phyloP scores from a whole-genome alignment of 2,888 invertebrate species.

The Andrena marginata region DNA sequence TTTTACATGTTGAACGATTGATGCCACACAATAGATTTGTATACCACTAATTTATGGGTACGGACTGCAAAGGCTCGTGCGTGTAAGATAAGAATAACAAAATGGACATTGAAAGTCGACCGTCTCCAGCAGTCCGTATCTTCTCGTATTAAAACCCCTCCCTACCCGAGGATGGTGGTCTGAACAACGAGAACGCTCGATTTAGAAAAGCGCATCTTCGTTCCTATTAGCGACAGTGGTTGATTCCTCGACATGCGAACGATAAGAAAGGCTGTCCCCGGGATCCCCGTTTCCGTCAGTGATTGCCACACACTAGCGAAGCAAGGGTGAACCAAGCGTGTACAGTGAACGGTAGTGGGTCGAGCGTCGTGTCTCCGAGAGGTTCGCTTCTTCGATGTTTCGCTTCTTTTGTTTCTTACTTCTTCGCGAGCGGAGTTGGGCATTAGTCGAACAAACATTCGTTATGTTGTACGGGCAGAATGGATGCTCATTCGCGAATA shows the following conservation, averaged over 20 bases:
- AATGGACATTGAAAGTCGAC: conserved; percentile 27
- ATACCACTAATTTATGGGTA: conserved; percentile 61
- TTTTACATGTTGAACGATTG: conserved; percentile 59
- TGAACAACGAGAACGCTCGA: conserved; percentile 56
- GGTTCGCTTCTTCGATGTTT: background rate
- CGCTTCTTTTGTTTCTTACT: background rate
- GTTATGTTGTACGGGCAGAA: background rate
- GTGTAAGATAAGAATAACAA: conserved; percentile 40
- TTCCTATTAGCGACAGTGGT: conserved; percentile 36
- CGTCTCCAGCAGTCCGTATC: conserved; percentile 52
- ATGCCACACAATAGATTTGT: conserved; percentile 59
- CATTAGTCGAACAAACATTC: background rate
- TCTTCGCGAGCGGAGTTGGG: background rate
- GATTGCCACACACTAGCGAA: background rate
- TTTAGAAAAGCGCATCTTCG: conserved; percentile 17
- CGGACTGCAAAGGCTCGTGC: conserved; percentile 57
- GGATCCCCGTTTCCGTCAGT: background rate
- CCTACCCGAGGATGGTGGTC: conserved; percentile 41
- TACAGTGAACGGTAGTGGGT: background rate
- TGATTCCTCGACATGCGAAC: background rate
- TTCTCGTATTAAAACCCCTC: conserved; percentile 22
- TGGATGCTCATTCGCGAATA: background rate
- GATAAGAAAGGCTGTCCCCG: background rate
- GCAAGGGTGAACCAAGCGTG: background rate
- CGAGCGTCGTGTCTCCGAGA: background rate